These are phyloP conservation scores for Chaetogeoica ovagalla DNA, from an alignment of 2,888 invertebrate species.

Conservation along the genomic window DNA sequence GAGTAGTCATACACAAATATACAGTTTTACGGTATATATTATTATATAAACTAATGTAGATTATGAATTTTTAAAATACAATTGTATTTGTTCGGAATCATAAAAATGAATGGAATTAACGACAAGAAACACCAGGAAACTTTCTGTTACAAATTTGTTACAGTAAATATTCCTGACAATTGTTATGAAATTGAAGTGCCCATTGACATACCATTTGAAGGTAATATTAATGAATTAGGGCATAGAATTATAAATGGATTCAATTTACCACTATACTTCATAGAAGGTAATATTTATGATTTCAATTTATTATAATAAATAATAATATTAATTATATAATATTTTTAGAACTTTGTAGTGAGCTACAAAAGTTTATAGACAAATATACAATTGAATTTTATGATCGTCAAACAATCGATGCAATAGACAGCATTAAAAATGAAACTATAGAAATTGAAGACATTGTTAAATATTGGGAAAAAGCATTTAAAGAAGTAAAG, in stretches of 20 bases:
- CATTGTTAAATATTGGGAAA: slow-evolving; percentile 78
- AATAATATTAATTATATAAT: slow-evolving; percentile 36
- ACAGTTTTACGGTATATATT: no score
- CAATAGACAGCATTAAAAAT: slow-evolving; percentile 67
- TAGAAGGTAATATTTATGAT: slow-evolving; percentile 64
- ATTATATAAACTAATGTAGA: no score
- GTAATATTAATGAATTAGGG: slow-evolving; percentile 67
- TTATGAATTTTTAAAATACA: not conserved
- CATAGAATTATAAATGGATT: slow-evolving; percentile 70
- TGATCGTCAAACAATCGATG: slow-evolving; percentile 68
- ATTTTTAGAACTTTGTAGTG: slow-evolving; percentile 65
- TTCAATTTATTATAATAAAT: not conserved
- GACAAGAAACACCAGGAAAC: slow-evolving; percentile 57
- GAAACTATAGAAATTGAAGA: slow-evolving; percentile 73
- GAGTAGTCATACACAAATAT: no score
- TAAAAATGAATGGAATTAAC: slow-evolving; percentile 30
- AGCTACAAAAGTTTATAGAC: slow-evolving; percentile 68
- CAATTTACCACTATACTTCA: slow-evolving; percentile 71
- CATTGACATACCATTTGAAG: slow-evolving; percentile 66
- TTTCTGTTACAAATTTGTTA: slow-evolving; percentile 64
- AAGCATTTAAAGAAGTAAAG: slow-evolving; percentile 69
- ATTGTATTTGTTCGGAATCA: not conserved
- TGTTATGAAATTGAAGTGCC: slow-evolving; percentile 67
- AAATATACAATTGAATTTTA: slow-evolving; percentile 70
- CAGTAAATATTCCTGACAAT: slow-evolving; percentile 63